Percentiles rank a stretch among this genome's conserved stretches.
Evolutionary conservation across 2,113 vertebrate genomes (phyloP).

Genomic region (Aegotheles bennettii): DNA sequence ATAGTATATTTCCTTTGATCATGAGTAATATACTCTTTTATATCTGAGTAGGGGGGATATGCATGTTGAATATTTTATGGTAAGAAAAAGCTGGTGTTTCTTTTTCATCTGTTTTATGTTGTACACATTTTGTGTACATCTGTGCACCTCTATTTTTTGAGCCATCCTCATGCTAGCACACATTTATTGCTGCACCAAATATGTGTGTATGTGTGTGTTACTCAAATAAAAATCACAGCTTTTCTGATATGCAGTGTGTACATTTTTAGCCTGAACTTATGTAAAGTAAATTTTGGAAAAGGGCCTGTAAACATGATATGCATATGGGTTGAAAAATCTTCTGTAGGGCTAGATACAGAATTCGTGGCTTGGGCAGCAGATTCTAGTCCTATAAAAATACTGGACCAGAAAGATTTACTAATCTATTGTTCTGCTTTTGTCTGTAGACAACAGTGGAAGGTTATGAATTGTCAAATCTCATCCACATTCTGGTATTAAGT

Average conservation of each 20-base stretch:
- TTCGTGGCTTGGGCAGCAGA: neutral
- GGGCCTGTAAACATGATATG: conserved; percentile 16
- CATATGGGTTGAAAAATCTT: conserved; percentile 62
- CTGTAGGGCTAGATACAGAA: neutral
- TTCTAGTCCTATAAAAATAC: neutral
- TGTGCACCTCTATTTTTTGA: conserved; percentile 27
- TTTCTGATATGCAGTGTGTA: conserved; percentile 16
- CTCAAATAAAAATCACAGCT: conserved; percentile 26
- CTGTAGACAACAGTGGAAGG: neutral
- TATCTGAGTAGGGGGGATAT: neutral
- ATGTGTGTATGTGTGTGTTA: neutral
- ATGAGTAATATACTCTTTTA: neutral
- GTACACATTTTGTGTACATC: conserved; percentile 40
- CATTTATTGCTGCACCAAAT: conserved; percentile 23
- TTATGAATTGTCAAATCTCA: neutral
- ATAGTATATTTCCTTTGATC: neutral
- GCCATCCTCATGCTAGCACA: conserved; percentile 25
- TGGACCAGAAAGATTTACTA: neutral
- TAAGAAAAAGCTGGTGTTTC: conserved; percentile 23
- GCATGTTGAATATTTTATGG: conserved; percentile 21
- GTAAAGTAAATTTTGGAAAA: conserved; percentile 31
- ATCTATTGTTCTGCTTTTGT: neutral
- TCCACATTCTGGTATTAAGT: neutral
- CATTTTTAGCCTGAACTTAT: conserved; percentile 54
- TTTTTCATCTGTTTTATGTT: conserved; percentile 36